Evolutionary conservation across 2,113 vertebrate species (phyloP), one percentile per base, ranked within the genome.

Genomic region (Mastomys natalensis): DNA sequence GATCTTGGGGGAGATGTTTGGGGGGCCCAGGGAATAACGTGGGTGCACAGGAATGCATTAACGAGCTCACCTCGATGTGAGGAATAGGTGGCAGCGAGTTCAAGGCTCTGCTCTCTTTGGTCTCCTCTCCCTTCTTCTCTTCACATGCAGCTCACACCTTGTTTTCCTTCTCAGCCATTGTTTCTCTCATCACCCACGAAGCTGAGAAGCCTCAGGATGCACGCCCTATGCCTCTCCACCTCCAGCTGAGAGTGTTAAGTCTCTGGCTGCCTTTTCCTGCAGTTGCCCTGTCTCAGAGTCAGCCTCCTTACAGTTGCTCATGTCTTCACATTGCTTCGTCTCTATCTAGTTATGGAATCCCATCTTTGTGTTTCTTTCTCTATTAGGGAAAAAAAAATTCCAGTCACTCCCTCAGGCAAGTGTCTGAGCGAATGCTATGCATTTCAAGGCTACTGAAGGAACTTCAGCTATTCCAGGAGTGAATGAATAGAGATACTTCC

Each of bases 311-410:
- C 62, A 48, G 37, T 81, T 87, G 17, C 12, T 89, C 16, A 15
- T 4, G 21, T 51, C 53, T 85, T 37, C 45, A 48, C 45, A 60
- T 64, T 26, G 51, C 73, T 88, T 51, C 6, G 3, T 40, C 66
- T 93, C 62, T 68, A 5, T 53, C 37, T 87, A 16, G n/a, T 86
- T 45, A 21, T 37, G 11, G 40, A 45, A 22, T 24, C 43, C 80
- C 73, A 58, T 7, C 51, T 78, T 73, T 74, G 24, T 55, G 11
- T 91, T 93, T 66, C 84, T 60, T 70, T 92, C 58, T 95, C 10
- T 87, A 21, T 77, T 86, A 22, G 66, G 66, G 45, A 86, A 48
- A 43, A 78, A n/a, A 82, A 96, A 95, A 90, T 37, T 51, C 91
- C 91, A 24, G 17, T 84, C 29, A 37, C 40, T 72, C 37, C 43